phyloP scores from a whole-genome alignment of 2,888 invertebrate species.

The Cosmia pyralina region DNA sequence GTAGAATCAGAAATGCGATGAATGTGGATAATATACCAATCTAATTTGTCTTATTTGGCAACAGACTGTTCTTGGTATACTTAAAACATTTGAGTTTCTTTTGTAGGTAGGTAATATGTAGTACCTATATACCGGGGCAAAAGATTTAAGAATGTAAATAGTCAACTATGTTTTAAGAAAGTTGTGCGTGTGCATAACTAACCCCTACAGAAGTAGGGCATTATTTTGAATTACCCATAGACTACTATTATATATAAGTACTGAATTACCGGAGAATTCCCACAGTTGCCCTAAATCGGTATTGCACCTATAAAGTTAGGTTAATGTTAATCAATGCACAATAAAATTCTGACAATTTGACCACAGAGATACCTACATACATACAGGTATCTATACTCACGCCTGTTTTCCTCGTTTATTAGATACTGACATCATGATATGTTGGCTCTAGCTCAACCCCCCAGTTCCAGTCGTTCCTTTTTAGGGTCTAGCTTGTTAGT shows the following conservation, averaged over 20 bases:
- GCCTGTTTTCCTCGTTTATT: neutral
- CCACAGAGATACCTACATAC: neutral
- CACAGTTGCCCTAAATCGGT: neutral
- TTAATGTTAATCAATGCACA: neutral
- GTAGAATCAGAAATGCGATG: slow-evolving; percentile 17
- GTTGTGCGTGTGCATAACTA: too few species aligned
- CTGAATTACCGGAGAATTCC: neutral
- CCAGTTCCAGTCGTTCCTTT: neutral
- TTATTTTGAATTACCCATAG: too few species aligned
- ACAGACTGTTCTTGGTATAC: slow-evolving; percentile 15
- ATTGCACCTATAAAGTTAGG: neutral
- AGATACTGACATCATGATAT: neutral
- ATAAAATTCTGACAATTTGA: neutral
- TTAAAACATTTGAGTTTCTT: neutral
- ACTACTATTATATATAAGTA: too few species aligned
- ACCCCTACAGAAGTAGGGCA: neutral
- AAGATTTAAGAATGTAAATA: slow-evolving; percentile 4
- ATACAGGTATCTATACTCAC: neutral
- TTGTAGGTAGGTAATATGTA: neutral
- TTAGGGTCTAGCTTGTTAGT: neutral
- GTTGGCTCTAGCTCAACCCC: neutral
- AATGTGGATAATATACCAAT: slow-evolving; percentile 8
- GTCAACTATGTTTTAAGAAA: neutral
- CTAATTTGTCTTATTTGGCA: slow-evolving; percentile 30
- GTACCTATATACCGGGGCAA: neutral